Base-by-base conservation (phyloP, 1,140 invertebrate genomes). In the Zeugodacus cucurbitae region DNA sequence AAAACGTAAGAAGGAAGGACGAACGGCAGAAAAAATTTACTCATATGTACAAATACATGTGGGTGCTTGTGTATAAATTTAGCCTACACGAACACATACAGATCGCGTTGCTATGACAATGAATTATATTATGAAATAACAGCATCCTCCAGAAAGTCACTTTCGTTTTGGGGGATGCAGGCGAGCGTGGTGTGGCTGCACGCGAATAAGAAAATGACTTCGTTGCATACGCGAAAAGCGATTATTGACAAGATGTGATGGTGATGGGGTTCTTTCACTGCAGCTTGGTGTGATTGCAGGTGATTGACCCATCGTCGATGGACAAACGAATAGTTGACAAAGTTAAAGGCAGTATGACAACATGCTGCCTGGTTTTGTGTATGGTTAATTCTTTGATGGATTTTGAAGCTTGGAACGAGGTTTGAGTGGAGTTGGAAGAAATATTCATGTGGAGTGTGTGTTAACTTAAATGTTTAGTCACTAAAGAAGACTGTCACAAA, bases 111-210 rank as follows among this genome's bases (percentile, higher is more conserved):
- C n/a, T 34, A 82, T 82, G 74, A 82, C 74, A 82, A 48, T 82
- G 41, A 54, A 82, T 82, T 82, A 41, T 48, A 82, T 82, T 82
- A 82, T 82, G 74, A 82, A 82, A 82, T 82, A 82, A 2, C 74
- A 82, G 74, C 74, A 82, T 82, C 74, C 41, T 82, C 48, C n/a
- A 82, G 74, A 26, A 82, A 82, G 41, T 14, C 37, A 82, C 22
- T 48, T 22, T 70, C 64, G 64, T 10, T 17, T 41, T n/a, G 22
- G 41, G n/a, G 32, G n/a, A 10, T 67, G 64, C 4, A 67, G 10
- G 10, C 26, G 64, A 29, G 14, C 48, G 48, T 0, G 14, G 48
- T 54, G 48, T 54, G 70, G 26, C 10, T 26, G 64, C 14, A 67
- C n/a, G 64, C 26, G 64, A 29, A 34, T 67, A 67, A 32, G 29